A percentile compares a stretch with the other conserved stretches of the same genome.
phyloP scores from a whole-genome alignment of 2,113 vertebrate genomes.

The Fulica atra region DNA sequence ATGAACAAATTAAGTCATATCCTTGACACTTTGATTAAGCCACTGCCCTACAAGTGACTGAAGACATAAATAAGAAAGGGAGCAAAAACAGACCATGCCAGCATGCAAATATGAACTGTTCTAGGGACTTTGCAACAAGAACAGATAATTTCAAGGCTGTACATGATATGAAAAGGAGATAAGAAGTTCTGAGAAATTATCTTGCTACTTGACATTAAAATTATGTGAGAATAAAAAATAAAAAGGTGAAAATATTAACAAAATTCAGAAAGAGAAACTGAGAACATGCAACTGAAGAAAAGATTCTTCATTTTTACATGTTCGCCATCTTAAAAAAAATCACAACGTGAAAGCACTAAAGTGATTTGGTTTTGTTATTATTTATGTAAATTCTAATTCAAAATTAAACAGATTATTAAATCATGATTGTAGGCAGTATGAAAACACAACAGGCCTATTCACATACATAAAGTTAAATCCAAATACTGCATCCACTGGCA shows the following conservation, averaged over 20 bases:
- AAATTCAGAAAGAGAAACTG: not conserved
- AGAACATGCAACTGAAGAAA: not conserved
- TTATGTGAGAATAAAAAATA: not conserved
- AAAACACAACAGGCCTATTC: slow-evolving; percentile 8
- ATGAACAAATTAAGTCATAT: not conserved
- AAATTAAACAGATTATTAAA: not conserved
- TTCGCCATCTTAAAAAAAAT: not conserved
- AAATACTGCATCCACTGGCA: not conserved
- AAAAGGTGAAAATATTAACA: not conserved
- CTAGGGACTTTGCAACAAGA: not conserved
- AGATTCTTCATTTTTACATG: not conserved
- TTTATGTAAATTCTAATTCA: not conserved
- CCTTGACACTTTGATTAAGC: not conserved
- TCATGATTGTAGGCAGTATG: not conserved
- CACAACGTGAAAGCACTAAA: not conserved
- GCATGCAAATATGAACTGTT: not conserved
- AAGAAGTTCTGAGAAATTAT: not conserved
- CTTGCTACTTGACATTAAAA: not conserved
- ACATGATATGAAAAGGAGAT: not conserved
- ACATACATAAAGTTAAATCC: not conserved
- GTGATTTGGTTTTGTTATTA: not conserved
- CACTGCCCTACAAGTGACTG: not conserved
- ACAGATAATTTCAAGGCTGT: not conserved
- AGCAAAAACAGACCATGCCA: not conserved
- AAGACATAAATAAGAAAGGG: not conserved